phyloP scores from a whole-genome alignment of 53 echinoderm and acorn worm species.

The Astropecten irregularis region DNA sequence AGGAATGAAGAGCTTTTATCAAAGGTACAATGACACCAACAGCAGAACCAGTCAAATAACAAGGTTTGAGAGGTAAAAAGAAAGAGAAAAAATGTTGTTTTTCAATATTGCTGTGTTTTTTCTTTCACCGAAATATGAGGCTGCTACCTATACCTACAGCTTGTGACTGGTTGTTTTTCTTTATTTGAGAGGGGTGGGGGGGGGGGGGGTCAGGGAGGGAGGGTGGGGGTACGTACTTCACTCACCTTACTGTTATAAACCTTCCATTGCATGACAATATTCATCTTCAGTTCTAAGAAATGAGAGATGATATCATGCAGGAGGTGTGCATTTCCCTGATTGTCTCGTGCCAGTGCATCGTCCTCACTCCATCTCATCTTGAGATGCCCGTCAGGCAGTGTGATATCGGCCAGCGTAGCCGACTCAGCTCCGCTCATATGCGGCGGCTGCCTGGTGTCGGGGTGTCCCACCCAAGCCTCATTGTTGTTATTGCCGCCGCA shows the following conservation, averaged over 20 bases:
- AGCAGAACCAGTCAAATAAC: no score
- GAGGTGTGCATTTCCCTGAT: conserved; percentile 6
- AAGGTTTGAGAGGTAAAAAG: no score
- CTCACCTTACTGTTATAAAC: conserved; percentile 31
- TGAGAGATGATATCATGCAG: conserved; percentile 15
- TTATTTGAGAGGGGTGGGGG: no score
- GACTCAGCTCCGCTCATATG: background rate
- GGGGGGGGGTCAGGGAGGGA: no score
- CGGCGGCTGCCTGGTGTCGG: background rate
- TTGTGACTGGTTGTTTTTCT: no score
- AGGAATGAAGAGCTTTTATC: no score
- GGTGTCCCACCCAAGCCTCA: conserved; percentile 32
- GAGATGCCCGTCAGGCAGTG: background rate
- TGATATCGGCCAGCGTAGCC: background rate
- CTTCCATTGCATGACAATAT: conserved; percentile 30
- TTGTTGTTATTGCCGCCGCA: conserved; percentile 19
- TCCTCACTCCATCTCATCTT: background rate
- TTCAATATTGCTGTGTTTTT: no score
- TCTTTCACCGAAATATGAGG: no score
- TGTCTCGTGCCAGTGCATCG: background rate
- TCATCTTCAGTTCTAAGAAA: conserved; percentile 39
- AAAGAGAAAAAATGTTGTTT: no score
- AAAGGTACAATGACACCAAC: no score
- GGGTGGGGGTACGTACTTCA: no score
- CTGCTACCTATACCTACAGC: no score